Base-by-base conservation (phyloP, 2,113 vertebrate species). In the Sprattus sprattus region DNA sequence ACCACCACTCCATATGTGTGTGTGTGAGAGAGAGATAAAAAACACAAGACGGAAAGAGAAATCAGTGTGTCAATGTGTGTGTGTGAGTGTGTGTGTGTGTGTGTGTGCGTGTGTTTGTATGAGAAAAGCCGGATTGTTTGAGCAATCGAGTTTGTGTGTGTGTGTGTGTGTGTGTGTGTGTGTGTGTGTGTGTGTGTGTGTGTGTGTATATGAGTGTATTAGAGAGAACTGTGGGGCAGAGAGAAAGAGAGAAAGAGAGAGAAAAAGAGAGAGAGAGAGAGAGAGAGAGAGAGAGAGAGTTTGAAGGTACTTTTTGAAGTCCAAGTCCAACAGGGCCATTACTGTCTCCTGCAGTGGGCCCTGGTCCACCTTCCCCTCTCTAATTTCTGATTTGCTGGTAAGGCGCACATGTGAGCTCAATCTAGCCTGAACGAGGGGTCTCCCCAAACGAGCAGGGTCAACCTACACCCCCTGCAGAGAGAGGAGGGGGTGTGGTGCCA, bases 351-450 rank as follows among this genome's bases (percentile, higher is more conserved):
- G n/a, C n/a, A 28, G 25, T 28, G 25, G 64, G n/a, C 64, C 15
- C 25, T 32, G 83, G 84, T 85, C 87, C 85, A 49, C 82, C 64
- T 80, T 81, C 67, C 81, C 54, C 57, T 71, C 81, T 85, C 75
- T 85, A 78, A 49, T 85, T 32, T 52, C 80, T 82, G 45, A 50
- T 80, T 57, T 39, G 64, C 64, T 75, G 64, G n/a, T 4, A 9
- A 28, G 64, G 49, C 78, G 44, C 78, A 82, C 86, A 86, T 84
- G 52, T 81, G 86, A 60, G 81, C 67, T 81, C 81, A 87, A 89
- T 87, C 83, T 86, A 82, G 64, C 64, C 83, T 50, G 82, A 50
- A 81, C 47, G 28, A 83, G 85, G 46, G 75, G 81, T 81, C 82
- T 82, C 80, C 45, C 81, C 82, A 80, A 87, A 82, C 18, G 67